Evolutionary conservation across 2,888 invertebrate species (phyloP).

Genomic region (Agrotis clavis): DNA sequence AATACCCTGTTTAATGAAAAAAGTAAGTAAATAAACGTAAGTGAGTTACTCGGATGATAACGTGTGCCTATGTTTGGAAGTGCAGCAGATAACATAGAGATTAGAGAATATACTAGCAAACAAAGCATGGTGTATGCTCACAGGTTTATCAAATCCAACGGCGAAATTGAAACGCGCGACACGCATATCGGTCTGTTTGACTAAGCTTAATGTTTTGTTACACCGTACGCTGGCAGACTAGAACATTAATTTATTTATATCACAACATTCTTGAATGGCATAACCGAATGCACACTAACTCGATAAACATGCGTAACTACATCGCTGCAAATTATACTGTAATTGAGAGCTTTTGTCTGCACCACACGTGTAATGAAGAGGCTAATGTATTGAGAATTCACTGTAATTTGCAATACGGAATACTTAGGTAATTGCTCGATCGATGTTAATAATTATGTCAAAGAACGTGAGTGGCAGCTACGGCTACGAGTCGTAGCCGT

Average conservation of each 20-base stretch:
- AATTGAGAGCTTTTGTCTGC: constrained; percentile 31
- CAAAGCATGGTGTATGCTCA: constrained; percentile 50
- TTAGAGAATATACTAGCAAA: constrained; percentile 43
- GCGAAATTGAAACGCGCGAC: constrained; percentile 51
- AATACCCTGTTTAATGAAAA: constrained; percentile 6
- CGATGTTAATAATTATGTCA: constrained; percentile 15
- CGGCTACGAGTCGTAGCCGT: constrained; percentile 33
- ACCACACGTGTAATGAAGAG: constrained; percentile 22
- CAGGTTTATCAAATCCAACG: constrained; percentile 54
- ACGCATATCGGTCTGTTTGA: constrained; percentile 49
- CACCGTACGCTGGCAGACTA: constrained; percentile 38
- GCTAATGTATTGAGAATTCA: constrained; percentile 20
- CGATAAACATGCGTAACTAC: constrained; percentile 25
- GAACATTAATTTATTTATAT: constrained; percentile 55
- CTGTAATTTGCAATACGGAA: constrained; percentile 16
- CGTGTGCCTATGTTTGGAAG: constrained; percentile 12
- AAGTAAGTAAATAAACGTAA: constrained; percentile 27
- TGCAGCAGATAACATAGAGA: constrained; percentile 41
- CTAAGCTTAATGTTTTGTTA: constrained; percentile 56
- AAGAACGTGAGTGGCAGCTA: constrained; percentile 9
- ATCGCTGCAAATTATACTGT: constrained; percentile 25
- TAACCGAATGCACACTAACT: constrained; percentile 50
- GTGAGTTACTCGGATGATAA: constrained; percentile 8
- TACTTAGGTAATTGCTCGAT: neutral
- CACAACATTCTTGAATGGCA: constrained; percentile 45